Conservation (phyloP, 2,113 vertebrate genomes). For the Antechinus flavipes region DNA sequence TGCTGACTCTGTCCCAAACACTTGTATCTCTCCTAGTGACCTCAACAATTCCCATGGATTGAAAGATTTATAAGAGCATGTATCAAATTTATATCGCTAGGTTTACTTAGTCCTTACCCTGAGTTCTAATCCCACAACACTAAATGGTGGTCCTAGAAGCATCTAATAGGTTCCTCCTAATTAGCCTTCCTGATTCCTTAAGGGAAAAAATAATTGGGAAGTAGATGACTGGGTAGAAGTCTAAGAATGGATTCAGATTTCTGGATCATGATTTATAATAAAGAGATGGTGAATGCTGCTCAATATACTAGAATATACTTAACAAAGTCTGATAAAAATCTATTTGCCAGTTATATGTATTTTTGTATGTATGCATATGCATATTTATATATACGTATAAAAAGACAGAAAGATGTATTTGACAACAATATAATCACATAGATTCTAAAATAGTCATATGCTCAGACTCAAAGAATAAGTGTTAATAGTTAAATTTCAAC, state of each 20-base stretch:
- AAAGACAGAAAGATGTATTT: neutral
- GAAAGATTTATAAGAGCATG: neutral
- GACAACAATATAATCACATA: neutral
- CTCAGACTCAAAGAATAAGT: neutral
- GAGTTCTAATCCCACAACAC: neutral
- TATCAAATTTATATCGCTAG: neutral
- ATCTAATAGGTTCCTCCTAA: neutral
- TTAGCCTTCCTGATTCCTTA: neutral
- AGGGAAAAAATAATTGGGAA: neutral
- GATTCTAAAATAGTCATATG: neutral
- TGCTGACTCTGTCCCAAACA: neutral
- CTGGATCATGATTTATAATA: neutral
- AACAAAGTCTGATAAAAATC: neutral
- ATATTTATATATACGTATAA: neutral
- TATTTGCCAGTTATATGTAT: neutral
- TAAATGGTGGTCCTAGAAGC: neutral
- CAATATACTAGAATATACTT: neutral
- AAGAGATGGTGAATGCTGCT: neutral
- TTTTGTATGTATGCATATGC: neutral
- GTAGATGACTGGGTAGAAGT: neutral
- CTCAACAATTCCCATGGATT: neutral
- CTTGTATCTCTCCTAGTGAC: neutral
- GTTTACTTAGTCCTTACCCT: neutral
- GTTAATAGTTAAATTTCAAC: neutral
- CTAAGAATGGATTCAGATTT: neutral